Base-by-base conservation (phyloP, 1,140 invertebrate species). In the Ooceraea biroi region DNA sequence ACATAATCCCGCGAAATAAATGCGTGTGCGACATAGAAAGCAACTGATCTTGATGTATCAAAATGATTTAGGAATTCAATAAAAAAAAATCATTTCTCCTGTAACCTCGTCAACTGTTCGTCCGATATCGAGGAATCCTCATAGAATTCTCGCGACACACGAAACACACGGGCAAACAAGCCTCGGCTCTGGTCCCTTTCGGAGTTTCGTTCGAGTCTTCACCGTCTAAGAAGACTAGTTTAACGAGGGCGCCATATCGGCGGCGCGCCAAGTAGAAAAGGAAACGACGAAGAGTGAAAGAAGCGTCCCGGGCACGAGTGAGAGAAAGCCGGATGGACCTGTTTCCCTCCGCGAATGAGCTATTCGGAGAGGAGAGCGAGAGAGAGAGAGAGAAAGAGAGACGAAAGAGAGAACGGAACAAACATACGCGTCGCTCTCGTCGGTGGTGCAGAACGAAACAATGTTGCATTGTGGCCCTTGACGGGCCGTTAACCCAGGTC, bases 401-500 rank as follows among this genome's bases (percentile, higher is more conserved):
- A 7, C n/a, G 36, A 36, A 7, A 36, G 36, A 36, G 36, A 36
- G 52, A 73, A 57, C 36, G 76, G 65, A 80, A 80, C 76, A 80
- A 80, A 69, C 65, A 57, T 65, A 65, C 44, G 44, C 41, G 50
- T 55, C 48, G 48, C 66, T 71, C 65, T 50, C 22, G 61, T 11
- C 44, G 73, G 41, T 77, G 60, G 44, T 58, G 73, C 60, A 58
- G 60, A 25, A 85, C 90, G 89, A 92, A 91, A 93, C 91, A 93
- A 92, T 89, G 91, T 91, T 91, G 88, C 89, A 91, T 93, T 91
- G 93, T 91, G 84, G 74, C 85, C 83, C 71, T 76, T 83, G 88
- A 82, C 86, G 89, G 91, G 92, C 90, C 91, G 91, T 93, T 93
- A 93, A 93, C 92, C 92, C 90, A 93, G 92, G 93, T 93, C 92